A percentile compares a stretch with the other conserved stretches of the same genome.
Evolutionary conservation across 2,797 vertebrate species (phyloP).

Genomic region (Hirundo rustica): DNA sequence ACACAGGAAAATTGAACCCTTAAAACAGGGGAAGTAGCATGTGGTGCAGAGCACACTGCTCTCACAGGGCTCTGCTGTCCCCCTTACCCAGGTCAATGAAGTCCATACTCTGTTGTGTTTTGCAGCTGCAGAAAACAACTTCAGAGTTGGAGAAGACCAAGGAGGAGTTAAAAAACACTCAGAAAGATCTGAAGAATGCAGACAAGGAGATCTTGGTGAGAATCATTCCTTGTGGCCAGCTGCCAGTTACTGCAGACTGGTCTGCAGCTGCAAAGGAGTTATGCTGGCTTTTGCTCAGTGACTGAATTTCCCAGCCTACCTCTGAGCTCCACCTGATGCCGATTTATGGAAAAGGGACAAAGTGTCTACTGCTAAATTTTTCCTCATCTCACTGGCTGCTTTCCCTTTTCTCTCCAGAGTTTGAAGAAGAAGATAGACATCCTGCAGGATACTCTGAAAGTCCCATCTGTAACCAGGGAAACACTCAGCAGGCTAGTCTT

Average conservation of each 20-base stretch:
- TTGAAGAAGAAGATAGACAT: conserved; percentile 93
- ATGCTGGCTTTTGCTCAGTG: not conserved
- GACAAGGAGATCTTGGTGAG: conserved; percentile 91
- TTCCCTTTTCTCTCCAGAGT: conserved; percentile 76
- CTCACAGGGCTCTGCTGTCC: not conserved
- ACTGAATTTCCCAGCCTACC: not conserved
- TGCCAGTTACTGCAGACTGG: not conserved
- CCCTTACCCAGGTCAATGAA: not conserved
- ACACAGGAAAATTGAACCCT: not conserved
- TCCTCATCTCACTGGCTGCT: not conserved
- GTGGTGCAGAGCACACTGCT: not conserved
- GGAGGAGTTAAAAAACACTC: conserved; percentile 85
- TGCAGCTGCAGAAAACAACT: conserved; percentile 83
- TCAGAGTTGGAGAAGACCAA: conserved; percentile 79
- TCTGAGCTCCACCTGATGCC: not conserved
- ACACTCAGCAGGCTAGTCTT: conserved; percentile 86
- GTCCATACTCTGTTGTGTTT: not conserved
- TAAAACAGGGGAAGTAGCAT: not conserved
- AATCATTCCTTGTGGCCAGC: not conserved
- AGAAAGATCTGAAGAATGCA: conserved; percentile 86
- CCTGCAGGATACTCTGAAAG: conserved; percentile 90
- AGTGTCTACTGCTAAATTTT: not conserved
- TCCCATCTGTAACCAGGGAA: conserved; percentile 86
- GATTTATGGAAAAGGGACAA: not conserved
- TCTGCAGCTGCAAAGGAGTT: conserved; percentile 1